These are phyloP conservation scores for Pseudomyrmex pallidus DNA, from an alignment of 1,140 invertebrate species.

Conservation along the genomic window DNA sequence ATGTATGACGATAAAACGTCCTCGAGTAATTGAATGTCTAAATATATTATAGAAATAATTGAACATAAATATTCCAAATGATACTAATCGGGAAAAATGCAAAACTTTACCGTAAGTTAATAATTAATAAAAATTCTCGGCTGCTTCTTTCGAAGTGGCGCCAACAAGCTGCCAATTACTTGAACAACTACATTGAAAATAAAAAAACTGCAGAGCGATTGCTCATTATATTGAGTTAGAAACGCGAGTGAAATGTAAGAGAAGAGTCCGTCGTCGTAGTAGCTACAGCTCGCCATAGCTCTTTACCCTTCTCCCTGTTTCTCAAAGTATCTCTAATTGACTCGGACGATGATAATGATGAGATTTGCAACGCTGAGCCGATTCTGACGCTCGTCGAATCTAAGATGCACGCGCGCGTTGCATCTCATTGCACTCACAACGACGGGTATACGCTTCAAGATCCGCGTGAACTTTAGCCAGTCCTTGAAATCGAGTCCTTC, in stretches of 20 bases:
- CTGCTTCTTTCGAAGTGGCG: no score
- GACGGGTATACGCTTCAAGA: conserved; percentile 32
- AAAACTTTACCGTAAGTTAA: no score
- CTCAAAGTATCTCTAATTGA: conserved; percentile 63
- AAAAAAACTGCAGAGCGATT: conserved; percentile 15
- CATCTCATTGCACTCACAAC: conserved; percentile 30
- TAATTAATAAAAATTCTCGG: no score
- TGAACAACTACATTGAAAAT: conserved; percentile 38
- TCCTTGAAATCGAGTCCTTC: conserved; percentile 66
- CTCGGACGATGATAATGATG: conserved; percentile 50
- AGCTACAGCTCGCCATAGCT: conserved; percentile 7
- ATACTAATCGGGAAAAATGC: no score
- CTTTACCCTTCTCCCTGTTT: conserved; percentile 54
- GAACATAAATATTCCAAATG: no score
- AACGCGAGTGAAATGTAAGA: not conserved
- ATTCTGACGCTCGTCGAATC: conserved; percentile 32
- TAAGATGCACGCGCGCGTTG: conserved; percentile 26
- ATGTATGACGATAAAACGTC: not conserved
- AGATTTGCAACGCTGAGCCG: conserved; percentile 42
- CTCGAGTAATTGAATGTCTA: not conserved
- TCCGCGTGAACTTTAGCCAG: conserved; percentile 68
- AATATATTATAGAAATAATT: not conserved
- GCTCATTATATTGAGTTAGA: conserved; percentile 6
- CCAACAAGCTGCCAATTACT: not conserved
- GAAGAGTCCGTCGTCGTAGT: not conserved